phyloP scores from a whole-genome alignment of 2,888 invertebrate genomes.

The Corythucha ciliata region DNA sequence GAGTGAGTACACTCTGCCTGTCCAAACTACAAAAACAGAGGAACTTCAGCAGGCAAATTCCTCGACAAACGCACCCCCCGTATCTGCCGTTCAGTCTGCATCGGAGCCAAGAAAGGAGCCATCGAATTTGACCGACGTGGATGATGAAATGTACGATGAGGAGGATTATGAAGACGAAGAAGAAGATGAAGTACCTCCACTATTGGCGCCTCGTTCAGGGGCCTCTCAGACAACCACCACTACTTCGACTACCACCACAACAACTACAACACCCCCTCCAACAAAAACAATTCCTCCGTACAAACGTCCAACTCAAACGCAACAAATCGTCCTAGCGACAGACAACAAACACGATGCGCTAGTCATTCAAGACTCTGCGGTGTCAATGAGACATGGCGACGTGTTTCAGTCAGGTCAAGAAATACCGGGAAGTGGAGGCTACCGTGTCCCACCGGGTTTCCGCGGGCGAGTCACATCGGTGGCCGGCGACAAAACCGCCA shows the following conservation, averaged over 20 bases:
- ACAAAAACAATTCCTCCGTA: constrained; percentile 36
- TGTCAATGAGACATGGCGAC: constrained; percentile 47
- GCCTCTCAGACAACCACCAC: too few relatives aligned
- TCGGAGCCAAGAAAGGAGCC: neutral
- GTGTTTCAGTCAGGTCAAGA: constrained; percentile 56
- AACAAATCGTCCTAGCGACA: constrained; percentile 53
- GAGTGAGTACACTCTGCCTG: neutral
- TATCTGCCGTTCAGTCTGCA: neutral
- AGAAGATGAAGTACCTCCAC: too few relatives aligned
- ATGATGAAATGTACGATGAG: too few relatives aligned
- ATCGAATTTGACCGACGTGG: neutral
- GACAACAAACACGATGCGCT: constrained; percentile 51
- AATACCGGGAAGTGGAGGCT: constrained; percentile 57
- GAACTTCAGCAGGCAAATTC: neutral
- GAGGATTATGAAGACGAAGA: constrained; percentile 21
- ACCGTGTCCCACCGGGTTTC: constrained; percentile 58
- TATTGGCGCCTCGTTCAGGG: too few relatives aligned
- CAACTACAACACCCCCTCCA: constrained; percentile 43
- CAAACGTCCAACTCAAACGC: constrained; percentile 48
- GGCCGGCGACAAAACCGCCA: constrained; percentile 50
- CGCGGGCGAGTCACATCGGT: constrained; percentile 56
- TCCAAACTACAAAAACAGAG: constrained; percentile 10
- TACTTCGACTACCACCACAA: constrained; percentile 31
- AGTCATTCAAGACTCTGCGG: constrained; percentile 51
- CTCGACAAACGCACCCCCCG: neutral